These are phyloP conservation scores for Chunga burmeisteri DNA, from an alignment of 2,113 vertebrate species.

Conservation along the genomic window DNA sequence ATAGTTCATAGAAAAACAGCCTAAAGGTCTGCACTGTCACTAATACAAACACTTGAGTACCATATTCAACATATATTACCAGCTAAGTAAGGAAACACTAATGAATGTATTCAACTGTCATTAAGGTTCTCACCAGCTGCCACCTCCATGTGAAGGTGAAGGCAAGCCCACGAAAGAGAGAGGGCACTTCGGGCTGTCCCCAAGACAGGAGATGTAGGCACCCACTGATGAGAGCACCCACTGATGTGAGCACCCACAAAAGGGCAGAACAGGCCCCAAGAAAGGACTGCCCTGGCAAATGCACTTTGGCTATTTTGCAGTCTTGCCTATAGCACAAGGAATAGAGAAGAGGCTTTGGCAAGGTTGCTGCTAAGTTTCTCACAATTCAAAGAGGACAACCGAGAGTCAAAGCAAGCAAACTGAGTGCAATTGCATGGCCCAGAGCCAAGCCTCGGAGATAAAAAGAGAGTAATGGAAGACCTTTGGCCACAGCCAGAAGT, in stretches of 20 bases:
- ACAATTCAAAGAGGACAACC: not conserved
- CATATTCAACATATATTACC: not conserved
- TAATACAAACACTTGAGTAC: not conserved
- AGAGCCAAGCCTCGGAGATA: constrained; percentile 5
- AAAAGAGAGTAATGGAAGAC: constrained; percentile 23
- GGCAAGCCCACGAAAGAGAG: not conserved
- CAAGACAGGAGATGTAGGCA: rapidly evolving
- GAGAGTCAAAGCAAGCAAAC: not conserved
- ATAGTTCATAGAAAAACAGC: not conserved
- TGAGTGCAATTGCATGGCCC: not conserved
- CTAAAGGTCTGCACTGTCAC: not conserved
- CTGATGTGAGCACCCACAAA: not conserved
- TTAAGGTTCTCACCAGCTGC: not conserved
- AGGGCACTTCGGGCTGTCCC: not conserved
- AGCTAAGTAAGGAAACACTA: not conserved
- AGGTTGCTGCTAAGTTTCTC: not conserved
- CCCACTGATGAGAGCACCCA: not conserved
- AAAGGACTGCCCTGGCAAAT: not conserved
- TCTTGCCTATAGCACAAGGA: not conserved
- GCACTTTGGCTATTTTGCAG: not conserved
- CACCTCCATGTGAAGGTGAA: not conserved
- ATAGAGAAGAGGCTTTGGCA: not conserved
- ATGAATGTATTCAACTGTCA: not conserved
- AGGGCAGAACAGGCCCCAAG: not conserved
- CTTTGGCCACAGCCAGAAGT: constrained; percentile 23